Conservation (phyloP, 64 coral and sea anemone species). For the Stichodactyla mertensii region DNA sequence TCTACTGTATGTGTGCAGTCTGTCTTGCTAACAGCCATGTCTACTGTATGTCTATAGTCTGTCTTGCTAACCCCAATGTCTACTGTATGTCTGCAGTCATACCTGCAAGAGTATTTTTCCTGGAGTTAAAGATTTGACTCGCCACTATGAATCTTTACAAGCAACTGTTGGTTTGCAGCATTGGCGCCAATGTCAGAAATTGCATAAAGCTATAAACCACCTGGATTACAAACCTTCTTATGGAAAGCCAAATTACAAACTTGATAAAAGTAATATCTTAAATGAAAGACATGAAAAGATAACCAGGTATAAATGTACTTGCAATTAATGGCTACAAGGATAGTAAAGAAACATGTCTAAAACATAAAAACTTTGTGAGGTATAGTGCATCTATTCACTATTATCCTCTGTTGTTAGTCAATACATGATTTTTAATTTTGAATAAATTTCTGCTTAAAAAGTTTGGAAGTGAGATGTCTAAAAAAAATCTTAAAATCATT, state of each 20-base stretch:
- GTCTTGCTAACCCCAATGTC: not conserved
- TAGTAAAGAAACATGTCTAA: not conserved
- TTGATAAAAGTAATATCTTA: not conserved
- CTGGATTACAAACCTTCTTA: not conserved
- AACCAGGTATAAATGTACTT: not conserved
- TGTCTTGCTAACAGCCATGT: not conserved
- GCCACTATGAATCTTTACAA: constrained; percentile 12
- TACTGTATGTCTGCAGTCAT: not conserved
- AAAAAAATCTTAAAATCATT: no score
- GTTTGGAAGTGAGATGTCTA: no score
- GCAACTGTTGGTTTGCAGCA: not conserved
- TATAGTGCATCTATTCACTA: no score
- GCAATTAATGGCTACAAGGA: not conserved
- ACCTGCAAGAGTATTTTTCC: not conserved
- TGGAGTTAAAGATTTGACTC: constrained; percentile 19
- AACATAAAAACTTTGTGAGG: no score
- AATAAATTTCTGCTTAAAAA: no score
- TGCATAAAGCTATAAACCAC: not conserved
- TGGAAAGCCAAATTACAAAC: not conserved
- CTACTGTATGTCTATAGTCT: constrained; percentile 1
- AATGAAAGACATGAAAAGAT: not conserved
- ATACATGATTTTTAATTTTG: no score
- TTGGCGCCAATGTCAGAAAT: not conserved
- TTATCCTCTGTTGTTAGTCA: no score
- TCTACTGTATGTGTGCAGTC: not conserved